Evolutionary conservation across 2,113 vertebrate genomes (phyloP).

Genomic region (Cavia aperea): DNA sequence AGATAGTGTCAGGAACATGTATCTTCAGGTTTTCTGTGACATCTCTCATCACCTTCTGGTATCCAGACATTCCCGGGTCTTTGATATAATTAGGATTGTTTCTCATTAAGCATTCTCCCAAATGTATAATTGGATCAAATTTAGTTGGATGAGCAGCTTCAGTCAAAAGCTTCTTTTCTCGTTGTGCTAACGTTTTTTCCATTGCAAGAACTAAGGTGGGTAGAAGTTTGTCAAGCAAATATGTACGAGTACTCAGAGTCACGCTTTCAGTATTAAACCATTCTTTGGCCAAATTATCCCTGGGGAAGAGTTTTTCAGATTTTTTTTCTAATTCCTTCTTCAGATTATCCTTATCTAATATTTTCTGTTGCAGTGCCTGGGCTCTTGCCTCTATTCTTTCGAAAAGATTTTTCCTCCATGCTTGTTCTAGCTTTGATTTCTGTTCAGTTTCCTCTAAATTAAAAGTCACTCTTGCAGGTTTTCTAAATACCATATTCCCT

Average conservation of each 20-base stretch:
- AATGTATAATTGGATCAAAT: constrained; percentile 75
- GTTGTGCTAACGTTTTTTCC: constrained; percentile 74
- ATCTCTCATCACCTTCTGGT: constrained; percentile 73
- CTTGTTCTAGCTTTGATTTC: background rate
- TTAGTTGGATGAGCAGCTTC: constrained; percentile 43
- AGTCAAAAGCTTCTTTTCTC: constrained; percentile 73
- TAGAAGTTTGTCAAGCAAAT: constrained; percentile 80
- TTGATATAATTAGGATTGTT: constrained; percentile 70
- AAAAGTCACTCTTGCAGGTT: constrained; percentile 25
- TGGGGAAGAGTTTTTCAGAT: constrained; percentile 46
- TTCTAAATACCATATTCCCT: constrained; percentile 24
- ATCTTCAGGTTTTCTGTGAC: constrained; percentile 72
- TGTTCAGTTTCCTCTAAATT: background rate
- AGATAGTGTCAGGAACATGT: constrained; percentile 60
- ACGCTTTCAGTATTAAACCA: constrained; percentile 74
- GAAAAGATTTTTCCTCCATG: constrained; percentile 71
- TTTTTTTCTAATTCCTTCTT: constrained; percentile 69
- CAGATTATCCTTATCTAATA: constrained; percentile 49
- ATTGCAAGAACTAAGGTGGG: constrained; percentile 78
- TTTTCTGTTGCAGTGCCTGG: constrained; percentile 70
- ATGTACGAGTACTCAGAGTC: constrained; percentile 67
- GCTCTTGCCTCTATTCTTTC: constrained; percentile 73
- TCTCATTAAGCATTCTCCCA: constrained; percentile 82
- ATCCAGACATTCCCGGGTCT: constrained; percentile 60
- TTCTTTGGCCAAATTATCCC: constrained; percentile 72